These are phyloP conservation scores for Iphiclides podalirius DNA, from an alignment of 2,888 invertebrate species.

Conservation along the genomic window DNA sequence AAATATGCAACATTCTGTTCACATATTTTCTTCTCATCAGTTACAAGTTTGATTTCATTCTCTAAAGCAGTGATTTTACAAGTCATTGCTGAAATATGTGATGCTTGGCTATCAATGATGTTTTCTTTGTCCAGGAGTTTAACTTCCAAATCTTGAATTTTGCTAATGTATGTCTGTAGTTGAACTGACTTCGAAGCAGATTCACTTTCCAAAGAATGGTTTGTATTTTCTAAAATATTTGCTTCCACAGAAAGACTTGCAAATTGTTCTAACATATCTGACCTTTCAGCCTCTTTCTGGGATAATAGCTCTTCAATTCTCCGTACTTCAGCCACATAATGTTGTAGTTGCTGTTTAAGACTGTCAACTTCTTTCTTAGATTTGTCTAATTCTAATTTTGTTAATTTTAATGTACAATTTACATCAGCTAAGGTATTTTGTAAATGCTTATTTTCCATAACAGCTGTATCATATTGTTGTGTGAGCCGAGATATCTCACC, in stretches of 20 bases:
- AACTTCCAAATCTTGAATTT: constrained; percentile 82
- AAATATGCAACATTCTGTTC: constrained; percentile 66
- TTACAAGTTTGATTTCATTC: constrained; percentile 66
- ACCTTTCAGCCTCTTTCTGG: constrained; percentile 87
- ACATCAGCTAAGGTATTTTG: constrained; percentile 85
- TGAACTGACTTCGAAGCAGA: constrained; percentile 84
- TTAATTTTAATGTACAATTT: constrained; percentile 81
- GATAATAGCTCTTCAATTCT: constrained; percentile 88
- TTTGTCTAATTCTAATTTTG: constrained; percentile 84
- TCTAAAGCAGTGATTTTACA: constrained; percentile 63
- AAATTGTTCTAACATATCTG: constrained; percentile 90
- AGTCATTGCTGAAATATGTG: constrained; percentile 57
- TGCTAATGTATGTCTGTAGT: constrained; percentile 68
- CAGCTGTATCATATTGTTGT: constrained; percentile 79
- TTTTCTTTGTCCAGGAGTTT: constrained; percentile 75
- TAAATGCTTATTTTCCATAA: constrained; percentile 85
- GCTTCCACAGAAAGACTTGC: constrained; percentile 88
- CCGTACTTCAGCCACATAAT: constrained; percentile 90
- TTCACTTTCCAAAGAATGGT: constrained; percentile 88
- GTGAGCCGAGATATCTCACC: constrained; percentile 79
- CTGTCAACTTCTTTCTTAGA: constrained; percentile 86
- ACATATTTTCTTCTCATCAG: constrained; percentile 63
- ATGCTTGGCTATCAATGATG: constrained; percentile 60
- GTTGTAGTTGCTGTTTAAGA: constrained; percentile 87
- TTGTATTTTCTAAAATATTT: constrained; percentile 87